Conservation (phyloP, 2,888 invertebrate species). For the Pterostichus madidus region DNA sequence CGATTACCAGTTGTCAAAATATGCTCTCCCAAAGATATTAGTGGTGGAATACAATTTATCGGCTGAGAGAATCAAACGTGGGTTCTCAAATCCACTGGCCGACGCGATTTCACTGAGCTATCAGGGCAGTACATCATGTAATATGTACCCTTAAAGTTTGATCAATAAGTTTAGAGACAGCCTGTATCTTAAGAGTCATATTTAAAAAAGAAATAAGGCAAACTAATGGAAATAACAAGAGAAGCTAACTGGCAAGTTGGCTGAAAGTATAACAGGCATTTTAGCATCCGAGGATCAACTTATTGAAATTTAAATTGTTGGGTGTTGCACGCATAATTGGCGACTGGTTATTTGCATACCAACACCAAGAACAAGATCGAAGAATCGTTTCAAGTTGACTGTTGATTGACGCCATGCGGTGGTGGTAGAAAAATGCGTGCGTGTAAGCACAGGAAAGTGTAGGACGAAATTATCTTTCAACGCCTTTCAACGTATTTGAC, state of each 20-base stretch:
- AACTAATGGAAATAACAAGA: neutral
- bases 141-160: no score
- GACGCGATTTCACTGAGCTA: no score
- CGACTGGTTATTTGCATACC: slow-evolving; percentile 51
- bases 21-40: no score
- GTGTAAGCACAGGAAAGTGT: slow-evolving; percentile 22
- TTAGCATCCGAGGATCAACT: slow-evolving; percentile 35
- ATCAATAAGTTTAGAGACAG: no score
- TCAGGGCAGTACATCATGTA: no score
- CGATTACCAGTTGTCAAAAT: no score
- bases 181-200: no score
- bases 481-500: slow-evolving; percentile 37
- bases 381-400: slow-evolving; percentile 10
- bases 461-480: slow-evolving; percentile 8
- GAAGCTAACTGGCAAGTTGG: neutral
- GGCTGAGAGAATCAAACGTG: no score
- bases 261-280: slow-evolving; percentile 33
- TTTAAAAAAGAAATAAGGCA: neutral
- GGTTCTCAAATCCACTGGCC: no score
- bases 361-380: slow-evolving; percentile 44
- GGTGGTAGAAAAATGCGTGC: neutral
- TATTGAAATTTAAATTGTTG: slow-evolving; percentile 62
- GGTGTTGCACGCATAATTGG: slow-evolving; percentile 56
- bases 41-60: no score
- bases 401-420: slow-evolving; percentile 28